Conservation (phyloP, 2,113 vertebrate genomes). For the Thunnus maccoyii region DNA sequence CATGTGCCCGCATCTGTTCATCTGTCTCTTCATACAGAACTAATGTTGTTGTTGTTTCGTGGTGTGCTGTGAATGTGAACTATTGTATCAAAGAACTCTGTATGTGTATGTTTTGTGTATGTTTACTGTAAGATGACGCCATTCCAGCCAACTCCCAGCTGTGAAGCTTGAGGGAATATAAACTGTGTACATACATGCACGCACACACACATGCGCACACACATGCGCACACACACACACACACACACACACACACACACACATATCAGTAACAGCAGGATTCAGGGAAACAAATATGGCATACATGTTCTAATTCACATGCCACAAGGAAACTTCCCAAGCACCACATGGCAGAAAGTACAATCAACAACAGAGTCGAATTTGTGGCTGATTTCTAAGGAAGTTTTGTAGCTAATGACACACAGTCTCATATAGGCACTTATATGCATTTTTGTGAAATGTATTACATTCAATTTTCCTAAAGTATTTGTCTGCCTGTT, state of each 20-base stretch:
- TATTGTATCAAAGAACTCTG: not conserved
- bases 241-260: slow-evolving; percentile 3
- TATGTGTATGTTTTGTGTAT: not conserved
- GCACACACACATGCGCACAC: too few species aligned
- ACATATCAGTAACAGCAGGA: slow-evolving; percentile 5
- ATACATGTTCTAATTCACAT: not conserved
- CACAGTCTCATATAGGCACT: not conserved
- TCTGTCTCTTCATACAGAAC: not conserved
- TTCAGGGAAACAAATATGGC: not conserved
- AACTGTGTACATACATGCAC: not conserved
- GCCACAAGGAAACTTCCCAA: not conserved
- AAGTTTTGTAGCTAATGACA: not conserved
- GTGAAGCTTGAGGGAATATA: slow-evolving; percentile 5
- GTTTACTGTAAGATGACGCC: slow-evolving; percentile 9
- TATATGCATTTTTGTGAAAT: not conserved
- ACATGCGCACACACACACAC: not conserved
- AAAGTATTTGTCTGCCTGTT: not conserved
- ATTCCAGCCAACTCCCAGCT: slow-evolving; percentile 15
- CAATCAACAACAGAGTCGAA: not conserved
- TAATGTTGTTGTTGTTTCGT: not conserved
- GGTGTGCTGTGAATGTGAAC: not conserved
- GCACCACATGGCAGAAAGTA: not conserved
- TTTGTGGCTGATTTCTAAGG: not conserved
- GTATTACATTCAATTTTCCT: not conserved
- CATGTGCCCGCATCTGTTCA: slow-evolving; percentile 7